These are phyloP conservation scores for Aplysina aerophoba DNA, from an alignment of 37 sponge, comb jelly and placozoan genomes.

Conservation along the genomic window DNA sequence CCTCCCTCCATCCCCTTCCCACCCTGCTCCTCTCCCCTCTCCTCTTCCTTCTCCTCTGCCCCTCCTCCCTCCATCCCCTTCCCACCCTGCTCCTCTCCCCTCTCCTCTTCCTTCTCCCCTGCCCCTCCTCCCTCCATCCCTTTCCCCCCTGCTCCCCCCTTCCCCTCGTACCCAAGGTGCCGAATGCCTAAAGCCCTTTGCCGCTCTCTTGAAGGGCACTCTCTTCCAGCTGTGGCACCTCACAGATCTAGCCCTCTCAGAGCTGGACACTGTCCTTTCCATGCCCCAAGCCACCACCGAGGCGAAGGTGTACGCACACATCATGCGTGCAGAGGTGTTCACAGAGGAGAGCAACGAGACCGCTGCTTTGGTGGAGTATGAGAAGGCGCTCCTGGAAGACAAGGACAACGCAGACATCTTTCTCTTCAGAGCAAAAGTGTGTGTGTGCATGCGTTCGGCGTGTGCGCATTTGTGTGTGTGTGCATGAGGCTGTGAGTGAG, in stretches of 20 bases:
- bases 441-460: conserved; percentile 17
- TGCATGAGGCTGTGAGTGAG: conserved; percentile 37
- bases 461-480: conserved; percentile 38
- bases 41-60: no score
- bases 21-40: no score
- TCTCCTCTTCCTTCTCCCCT: neutral
- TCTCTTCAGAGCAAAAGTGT: conserved; percentile 66
- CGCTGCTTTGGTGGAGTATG: conserved; percentile 20
- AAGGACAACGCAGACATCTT: conserved; percentile 40
- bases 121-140: neutral
- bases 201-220: neutral
- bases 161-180: neutral
- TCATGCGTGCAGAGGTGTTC: conserved; percentile 18
- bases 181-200: neutral
- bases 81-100: neutral
- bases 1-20: no score
- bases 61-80: no score
- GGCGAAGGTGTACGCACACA: neutral
- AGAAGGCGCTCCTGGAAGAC: conserved; percentile 38
- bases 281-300: neutral
- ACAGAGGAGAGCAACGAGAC: neutral
- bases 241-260: neutral
- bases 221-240: conserved; percentile 4
- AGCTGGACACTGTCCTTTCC: neutral
- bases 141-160: neutral